Evolutionary conservation across 2,888 invertebrate species (phyloP), one percentile per base, ranked within the genome.

Genomic region (Patella depressa): DNA sequence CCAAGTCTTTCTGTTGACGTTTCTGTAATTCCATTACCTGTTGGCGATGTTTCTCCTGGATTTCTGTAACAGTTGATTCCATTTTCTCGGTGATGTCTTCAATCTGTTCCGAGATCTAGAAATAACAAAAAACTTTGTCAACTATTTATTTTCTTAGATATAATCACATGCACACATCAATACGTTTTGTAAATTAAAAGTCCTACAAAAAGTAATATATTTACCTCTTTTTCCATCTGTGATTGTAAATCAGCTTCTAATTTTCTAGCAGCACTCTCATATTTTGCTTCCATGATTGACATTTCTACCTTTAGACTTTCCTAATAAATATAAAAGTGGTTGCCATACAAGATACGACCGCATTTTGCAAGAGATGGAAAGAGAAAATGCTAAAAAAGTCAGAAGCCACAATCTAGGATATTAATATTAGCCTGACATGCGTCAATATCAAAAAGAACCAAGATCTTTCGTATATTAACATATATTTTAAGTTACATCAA

Each of bases 231-330:
- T 78, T 90, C 89, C 86, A 88, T 86, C 74, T 87, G 83, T 17
- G 88, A 81, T 54, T 85, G 85, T 34, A 90, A 80, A 53, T 89
- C 89, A 65, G 89, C 86, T 78, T 90, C 89, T 72, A 90, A 82
- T n/a, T 87, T 85, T 59, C 88, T 83, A 75, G 86, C 86, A 7
- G 85, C 82, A 82, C 85, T 88, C 79, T 89, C 89, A 83, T 85
- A 85, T 83, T 88, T 89, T 57, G 89, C 89, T 79, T 90, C 90
- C 83, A 88, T 85, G 24, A 90, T 85, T 0, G 89, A 87, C 85
- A 90, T 88, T 81, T 90, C 89, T 34, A 90, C 88, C 78, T 89
- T 89, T 77, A 89, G 73, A 79, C 88, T 89, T 78, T 90, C 90
- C 89, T 90, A 82, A 2, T 79, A 78, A 73, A 53, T 45, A 45